These are phyloP conservation scores for Heloderma charlesbogerti DNA, from an alignment of 2,113 vertebrate species.

Conservation along the genomic window DNA sequence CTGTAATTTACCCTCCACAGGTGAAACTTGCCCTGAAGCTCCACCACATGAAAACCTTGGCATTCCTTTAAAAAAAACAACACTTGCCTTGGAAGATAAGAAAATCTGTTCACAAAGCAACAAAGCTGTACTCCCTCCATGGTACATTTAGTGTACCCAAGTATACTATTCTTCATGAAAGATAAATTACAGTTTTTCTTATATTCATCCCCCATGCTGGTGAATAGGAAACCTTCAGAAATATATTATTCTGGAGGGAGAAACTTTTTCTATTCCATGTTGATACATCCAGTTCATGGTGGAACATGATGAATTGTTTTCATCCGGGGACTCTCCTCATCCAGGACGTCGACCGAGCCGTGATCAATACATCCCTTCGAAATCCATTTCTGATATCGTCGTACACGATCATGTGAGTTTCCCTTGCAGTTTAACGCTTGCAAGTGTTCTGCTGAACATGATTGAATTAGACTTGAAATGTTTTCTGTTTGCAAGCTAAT, in stretches of 20 bases:
- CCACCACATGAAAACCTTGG: neutral
- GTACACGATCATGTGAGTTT: neutral
- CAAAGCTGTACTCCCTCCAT: too few relatives aligned
- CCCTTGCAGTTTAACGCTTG: constrained; percentile 46
- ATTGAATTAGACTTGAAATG: constrained; percentile 71
- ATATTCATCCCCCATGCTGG: neutral
- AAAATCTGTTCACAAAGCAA: neutral
- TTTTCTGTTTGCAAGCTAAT: constrained; percentile 71
- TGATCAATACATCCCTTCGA: neutral
- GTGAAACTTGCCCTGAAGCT: too few relatives aligned
- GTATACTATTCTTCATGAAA: constrained; percentile 41
- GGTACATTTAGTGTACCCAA: neutral
- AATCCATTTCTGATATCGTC: constrained; percentile 23
- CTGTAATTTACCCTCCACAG: too few relatives aligned
- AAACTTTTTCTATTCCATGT: constrained; percentile 16
- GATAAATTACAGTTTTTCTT: constrained; percentile 47
- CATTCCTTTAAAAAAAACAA: neutral
- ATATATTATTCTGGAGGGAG: constrained; percentile 30
- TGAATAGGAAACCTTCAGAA: constrained; percentile 50
- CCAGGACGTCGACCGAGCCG: constrained; percentile 25
- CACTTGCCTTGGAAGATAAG: neutral
- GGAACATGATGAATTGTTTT: constrained; percentile 35
- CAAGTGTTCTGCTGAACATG: constrained; percentile 65
- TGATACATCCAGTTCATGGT: neutral
- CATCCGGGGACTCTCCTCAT: constrained; percentile 47